Evolutionary conservation across 2,797 vertebrate genomes (phyloP), one percentile per base, ranked within the genome.

Genomic region (Neoniphon sammara): DNA sequence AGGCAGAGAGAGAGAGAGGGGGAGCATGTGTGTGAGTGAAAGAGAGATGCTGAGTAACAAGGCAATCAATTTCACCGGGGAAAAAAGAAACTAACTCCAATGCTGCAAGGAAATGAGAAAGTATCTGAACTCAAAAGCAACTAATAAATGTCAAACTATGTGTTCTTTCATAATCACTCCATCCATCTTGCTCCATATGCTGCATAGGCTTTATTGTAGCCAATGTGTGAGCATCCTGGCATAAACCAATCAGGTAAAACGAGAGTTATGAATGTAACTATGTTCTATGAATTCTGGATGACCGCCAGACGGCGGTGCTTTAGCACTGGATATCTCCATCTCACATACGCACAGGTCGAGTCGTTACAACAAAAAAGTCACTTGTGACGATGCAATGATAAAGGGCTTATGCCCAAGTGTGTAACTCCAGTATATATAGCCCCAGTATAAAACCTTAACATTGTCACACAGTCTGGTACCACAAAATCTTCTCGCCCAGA

Each of bases 161-260:
- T 87, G 85, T 86, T 83, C 68, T 71, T 80, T 82, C 71, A 70
- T 91, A 90, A 91, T 92, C 86, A 89, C 81, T 81, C 82, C 88
- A 91, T 93, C 86, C 77, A 88, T 92, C 89, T 90, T 89, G 50
- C 49, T 84, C 74, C 52, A 5, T 46, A 27, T 56, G 66, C 75
- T 73, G 73, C 69, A 65, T 60, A 68, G 30, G 11, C 60, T 58
- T 34, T 71, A 60, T 56, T 71, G 23, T 70, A 30, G 25, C 25
- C 25, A 27, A 27, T 56, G 62, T 73, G 70, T 46, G 82, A 75
- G 74, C 78, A 78, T 70, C 66, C 31, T 53, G 57, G 46, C 73
- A 65, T 47, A 83, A 88, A 68, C 72, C 76, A 81, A 83, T 86
- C 65, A 63, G 50, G 83, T 64, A 64, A 75, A 36, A 36, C 34